A percentile compares a stretch with the other conserved stretches of the same genome.
These are phyloP conservation scores for Drosophila mayri DNA, from an alignment of 1,140 invertebrate genomes.

Conservation along the genomic window DNA sequence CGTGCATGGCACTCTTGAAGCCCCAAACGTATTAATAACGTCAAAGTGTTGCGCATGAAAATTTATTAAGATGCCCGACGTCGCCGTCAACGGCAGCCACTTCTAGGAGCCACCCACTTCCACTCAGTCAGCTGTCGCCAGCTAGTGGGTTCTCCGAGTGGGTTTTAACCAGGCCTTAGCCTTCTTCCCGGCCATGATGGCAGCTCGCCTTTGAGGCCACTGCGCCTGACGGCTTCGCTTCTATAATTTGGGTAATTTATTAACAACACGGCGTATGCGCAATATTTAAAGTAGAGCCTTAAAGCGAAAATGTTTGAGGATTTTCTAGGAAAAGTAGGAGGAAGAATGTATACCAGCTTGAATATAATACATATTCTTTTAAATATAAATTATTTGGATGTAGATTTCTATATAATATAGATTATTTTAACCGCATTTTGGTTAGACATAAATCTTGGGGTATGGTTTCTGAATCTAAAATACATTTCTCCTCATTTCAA, in stretches of 20 bases:
- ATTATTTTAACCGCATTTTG: slow-evolving; percentile 9
- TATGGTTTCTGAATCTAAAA: neutral
- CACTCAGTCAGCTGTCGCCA: slow-evolving; percentile 31
- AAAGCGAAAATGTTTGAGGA: neutral
- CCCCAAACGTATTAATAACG: slow-evolving; percentile 71
- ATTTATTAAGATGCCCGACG: slow-evolving; percentile 80
- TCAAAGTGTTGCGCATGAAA: slow-evolving; percentile 73
- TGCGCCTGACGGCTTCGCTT: slow-evolving; percentile 30
- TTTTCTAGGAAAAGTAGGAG: neutral
- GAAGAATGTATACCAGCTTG: too few relatives aligned
- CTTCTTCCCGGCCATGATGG: neutral
- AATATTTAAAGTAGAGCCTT: slow-evolving; percentile 45
- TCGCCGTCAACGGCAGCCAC: slow-evolving; percentile 40
- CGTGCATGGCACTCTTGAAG: slow-evolving; percentile 35
- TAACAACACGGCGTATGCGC: slow-evolving; percentile 55
- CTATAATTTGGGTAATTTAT: slow-evolving; percentile 74
- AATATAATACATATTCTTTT: too few relatives aligned
- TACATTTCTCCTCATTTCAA: slow-evolving; percentile 10
- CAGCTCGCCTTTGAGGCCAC: slow-evolving; percentile 17
- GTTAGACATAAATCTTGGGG: neutral
- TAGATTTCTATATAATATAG: neutral
- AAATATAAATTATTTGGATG: neutral
- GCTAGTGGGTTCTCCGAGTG: slow-evolving; percentile 24
- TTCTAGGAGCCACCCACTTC: slow-evolving; percentile 6
- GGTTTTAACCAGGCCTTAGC: slow-evolving; percentile 43